Evolutionary conservation across 2,797 vertebrate genomes (phyloP).

Genomic region (Sus cebifrons): DNA sequence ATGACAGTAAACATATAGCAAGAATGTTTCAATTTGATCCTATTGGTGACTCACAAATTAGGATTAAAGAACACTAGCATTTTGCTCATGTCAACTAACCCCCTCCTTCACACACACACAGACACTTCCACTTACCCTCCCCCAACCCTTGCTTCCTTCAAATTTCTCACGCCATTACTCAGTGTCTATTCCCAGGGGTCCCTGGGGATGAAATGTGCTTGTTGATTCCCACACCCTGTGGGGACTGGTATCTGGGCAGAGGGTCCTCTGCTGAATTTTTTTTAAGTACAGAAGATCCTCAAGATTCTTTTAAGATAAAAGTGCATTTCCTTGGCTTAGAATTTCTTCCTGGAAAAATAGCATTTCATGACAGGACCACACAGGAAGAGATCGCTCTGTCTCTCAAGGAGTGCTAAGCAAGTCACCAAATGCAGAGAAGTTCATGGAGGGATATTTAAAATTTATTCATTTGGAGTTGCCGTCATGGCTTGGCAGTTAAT

Average conservation of each 20-base stretch:
- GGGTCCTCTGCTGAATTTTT: neutral
- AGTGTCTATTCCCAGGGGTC: neutral
- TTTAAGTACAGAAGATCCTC: neutral
- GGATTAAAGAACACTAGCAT: neutral
- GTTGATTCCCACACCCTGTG: neutral
- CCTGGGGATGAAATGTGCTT: neutral
- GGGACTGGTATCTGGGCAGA: neutral
- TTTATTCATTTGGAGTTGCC: too few species aligned
- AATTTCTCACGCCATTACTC: neutral
- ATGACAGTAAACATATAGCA: neutral
- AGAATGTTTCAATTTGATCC: neutral
- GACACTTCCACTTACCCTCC: neutral
- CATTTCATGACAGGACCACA: neutral
- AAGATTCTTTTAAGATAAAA: neutral
- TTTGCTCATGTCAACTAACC: neutral
- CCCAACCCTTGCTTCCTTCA: neutral
- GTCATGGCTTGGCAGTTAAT: too few species aligned
- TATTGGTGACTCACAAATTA: neutral
- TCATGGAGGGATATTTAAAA: neutral
- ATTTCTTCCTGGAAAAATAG: slow-evolving; percentile 3
- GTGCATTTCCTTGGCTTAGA: neutral
- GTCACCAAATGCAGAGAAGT: neutral
- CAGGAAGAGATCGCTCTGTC: neutral
- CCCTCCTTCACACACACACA: too few species aligned
- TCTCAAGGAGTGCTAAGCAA: slow-evolving; percentile 27